Conservation (phyloP, 2,113 vertebrate species). For the Orientallactaga bullata region DNA sequence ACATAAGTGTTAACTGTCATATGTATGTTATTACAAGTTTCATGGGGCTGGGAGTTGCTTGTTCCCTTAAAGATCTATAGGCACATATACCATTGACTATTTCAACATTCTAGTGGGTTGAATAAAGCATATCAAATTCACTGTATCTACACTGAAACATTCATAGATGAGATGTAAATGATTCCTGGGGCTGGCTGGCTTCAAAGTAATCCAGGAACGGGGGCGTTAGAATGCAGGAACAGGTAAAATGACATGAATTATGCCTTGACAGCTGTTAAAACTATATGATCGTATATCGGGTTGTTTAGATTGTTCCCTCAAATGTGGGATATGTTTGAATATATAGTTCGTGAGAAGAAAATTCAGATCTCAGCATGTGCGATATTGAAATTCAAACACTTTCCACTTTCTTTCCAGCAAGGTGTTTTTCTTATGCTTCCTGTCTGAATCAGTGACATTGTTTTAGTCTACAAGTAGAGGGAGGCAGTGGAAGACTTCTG, state of each 20-base stretch:
- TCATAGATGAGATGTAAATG: neutral
- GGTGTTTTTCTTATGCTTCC: neutral
- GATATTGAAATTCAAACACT: neutral
- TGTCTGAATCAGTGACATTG: neutral
- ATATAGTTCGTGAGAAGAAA: neutral
- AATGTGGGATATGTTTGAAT: neutral
- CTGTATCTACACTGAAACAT: neutral
- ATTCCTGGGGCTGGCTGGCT: neutral
- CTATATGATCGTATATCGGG: neutral
- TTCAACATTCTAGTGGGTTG: neutral
- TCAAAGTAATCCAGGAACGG: neutral
- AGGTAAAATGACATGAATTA: neutral
- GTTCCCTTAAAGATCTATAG: neutral
- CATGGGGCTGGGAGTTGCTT: neutral
- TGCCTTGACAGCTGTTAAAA: neutral
- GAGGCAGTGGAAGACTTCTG: neutral
- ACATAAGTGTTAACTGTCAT: neutral
- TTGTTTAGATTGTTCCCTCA: neutral
- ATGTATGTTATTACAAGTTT: neutral
- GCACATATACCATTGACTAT: neutral
- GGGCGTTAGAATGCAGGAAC: neutral
- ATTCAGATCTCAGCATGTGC: neutral
- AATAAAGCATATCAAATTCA: constrained; percentile 5
- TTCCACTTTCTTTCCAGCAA: neutral
- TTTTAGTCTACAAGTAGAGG: neutral